Percentiles rank a stretch among this genome's conserved stretches.
Evolutionary conservation across 2,797 vertebrate genomes (phyloP).

Genomic region (Remorina albescens): DNA sequence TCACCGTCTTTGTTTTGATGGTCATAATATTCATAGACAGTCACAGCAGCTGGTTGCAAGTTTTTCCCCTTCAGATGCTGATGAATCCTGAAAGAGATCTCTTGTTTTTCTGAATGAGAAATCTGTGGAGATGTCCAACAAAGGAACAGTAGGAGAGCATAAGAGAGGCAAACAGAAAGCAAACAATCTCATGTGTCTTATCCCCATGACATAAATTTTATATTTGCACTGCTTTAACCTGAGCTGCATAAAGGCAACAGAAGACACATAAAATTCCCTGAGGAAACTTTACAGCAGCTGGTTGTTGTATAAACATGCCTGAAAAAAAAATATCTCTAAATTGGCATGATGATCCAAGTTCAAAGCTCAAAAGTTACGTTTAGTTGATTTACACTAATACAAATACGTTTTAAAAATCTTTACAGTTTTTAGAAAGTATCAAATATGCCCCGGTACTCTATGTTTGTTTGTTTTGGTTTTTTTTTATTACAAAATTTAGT

Average conservation of each 20-base stretch:
- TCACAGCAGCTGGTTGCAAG: neutral
- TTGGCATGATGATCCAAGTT: too few relatives aligned
- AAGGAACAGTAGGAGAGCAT: neutral
- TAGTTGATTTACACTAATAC: neutral
- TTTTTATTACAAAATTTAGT: too few relatives aligned
- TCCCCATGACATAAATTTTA: too few relatives aligned
- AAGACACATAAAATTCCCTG: neutral
- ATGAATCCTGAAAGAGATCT: neutral
- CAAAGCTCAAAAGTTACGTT: neutral
- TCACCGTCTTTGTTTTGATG: neutral
- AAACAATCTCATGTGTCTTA: neutral
- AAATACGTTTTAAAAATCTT: too few relatives aligned
- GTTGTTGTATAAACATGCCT: neutral
- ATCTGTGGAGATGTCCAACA: neutral
- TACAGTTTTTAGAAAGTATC: too few relatives aligned
- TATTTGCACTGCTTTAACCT: too few relatives aligned
- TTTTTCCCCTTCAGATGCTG: neutral
- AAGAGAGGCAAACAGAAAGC: neutral
- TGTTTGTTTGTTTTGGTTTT: too few relatives aligned
- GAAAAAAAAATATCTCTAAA: neutral
- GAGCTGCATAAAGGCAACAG: too few relatives aligned
- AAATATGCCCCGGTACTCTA: too few relatives aligned
- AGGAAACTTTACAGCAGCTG: neutral
- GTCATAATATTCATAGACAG: neutral
- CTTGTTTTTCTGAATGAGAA: neutral